Base-by-base conservation (phyloP, 2,113 vertebrate species). In the Tamias sibiricus region DNA sequence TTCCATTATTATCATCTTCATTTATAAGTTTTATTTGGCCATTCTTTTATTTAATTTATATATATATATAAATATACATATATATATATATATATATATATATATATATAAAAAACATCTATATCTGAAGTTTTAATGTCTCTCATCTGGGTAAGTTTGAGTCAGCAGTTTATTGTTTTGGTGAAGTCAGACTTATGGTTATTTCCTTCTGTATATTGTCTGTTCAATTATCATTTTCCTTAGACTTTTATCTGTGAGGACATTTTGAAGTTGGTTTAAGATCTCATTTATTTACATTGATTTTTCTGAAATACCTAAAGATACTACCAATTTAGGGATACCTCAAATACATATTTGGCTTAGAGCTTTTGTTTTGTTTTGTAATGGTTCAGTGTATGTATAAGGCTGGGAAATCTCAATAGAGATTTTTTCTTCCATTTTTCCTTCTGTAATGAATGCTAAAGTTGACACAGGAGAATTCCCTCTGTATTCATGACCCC, bases 311-410 rank as follows among this genome's bases (percentile, higher is more conserved):
- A 30, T 79, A 32, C 32, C n/a, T 74, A 14, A 77, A 76, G 42
- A 91, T 92, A 64, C 9, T 71, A 37, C 1, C 32, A 66, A 13
- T 68, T 96, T 88, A 84, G 59, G 14, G 76, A 76, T 37, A 57
- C 40, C 7, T 85, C 74, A 68, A 92, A 62, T 88, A 59, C 16
- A 22, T 85, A 44, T 35, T 66, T 40, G 30, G 14, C 66, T 84
- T 83, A 71, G 42, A 81, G 42, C 52, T 83, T 94, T 49, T 91
- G 28, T 71, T 79, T 83, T 69, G 40, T 80, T 91, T 83, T 69
- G 1, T 54, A 26, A 47, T 94, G 82, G 14, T 40, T n/a, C 28
- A 80, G 17, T 82, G 16, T 5, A 64, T 5, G 7, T 40, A 19
- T 59, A 77, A 92, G 16, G 32, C 75, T 26, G 74, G 32, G 3